Evolutionary conservation across 2,113 vertebrate genomes (phyloP).

Genomic region (Nesospiza acunhae): DNA sequence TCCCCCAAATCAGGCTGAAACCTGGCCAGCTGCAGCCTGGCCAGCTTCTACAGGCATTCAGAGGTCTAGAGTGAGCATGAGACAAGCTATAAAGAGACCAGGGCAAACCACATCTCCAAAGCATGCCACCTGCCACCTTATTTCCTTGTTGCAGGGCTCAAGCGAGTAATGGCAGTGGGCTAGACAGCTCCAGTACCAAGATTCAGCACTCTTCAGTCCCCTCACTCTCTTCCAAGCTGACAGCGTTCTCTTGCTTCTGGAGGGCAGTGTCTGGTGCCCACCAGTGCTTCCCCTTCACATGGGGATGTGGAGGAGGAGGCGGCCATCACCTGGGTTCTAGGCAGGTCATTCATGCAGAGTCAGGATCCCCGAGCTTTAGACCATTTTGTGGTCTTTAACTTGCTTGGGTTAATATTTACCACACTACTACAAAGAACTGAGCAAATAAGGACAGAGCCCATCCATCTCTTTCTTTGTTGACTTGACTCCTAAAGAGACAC

Average conservation of each 20-base stretch:
- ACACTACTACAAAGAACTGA: neutral
- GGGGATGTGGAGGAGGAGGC: neutral
- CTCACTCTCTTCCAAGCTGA: neutral
- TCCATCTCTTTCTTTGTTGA: neutral
- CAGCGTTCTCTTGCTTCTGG: rapidly evolving
- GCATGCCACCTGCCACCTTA: neutral
- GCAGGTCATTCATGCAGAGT: neutral
- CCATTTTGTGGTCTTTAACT: neutral
- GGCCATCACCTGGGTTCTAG: neutral
- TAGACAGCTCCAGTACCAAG: neutral
- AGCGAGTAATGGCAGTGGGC: rapidly evolving
- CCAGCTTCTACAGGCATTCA: neutral
- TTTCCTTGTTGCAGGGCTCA: neutral
- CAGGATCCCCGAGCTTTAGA: neutral
- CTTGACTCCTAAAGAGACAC: neutral
- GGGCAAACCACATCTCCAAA: neutral
- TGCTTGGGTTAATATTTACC: neutral
- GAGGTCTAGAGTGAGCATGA: neutral
- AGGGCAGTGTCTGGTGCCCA: neutral
- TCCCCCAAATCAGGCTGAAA: neutral
- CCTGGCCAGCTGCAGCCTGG: neutral
- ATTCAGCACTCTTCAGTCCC: neutral
- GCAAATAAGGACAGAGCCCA: neutral
- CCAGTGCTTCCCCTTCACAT: rapidly evolving
- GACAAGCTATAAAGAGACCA: neutral